Percentiles rank a stretch among this genome's conserved stretches.
Conservation (phyloP, 2,113 vertebrate species). For the Epinephelus lanceolatus region DNA sequence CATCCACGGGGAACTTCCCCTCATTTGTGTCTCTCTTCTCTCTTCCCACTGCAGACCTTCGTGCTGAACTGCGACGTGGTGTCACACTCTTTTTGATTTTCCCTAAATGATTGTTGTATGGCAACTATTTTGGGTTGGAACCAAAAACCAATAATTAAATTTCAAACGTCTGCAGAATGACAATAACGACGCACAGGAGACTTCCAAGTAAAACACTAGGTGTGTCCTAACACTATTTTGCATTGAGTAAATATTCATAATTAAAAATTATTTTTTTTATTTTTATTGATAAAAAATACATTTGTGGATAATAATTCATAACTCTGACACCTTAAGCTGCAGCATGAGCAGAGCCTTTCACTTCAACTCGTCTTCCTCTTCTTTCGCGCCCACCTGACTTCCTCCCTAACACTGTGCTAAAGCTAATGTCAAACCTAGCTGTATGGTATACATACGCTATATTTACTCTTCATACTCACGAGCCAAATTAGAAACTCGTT, state of each 20-base stretch:
- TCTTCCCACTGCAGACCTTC: slow-evolving; percentile 6
- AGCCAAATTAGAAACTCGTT: not conserved
- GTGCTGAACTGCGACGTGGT: not conserved
- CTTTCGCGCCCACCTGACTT: not conserved
- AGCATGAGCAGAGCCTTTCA: too few species aligned
- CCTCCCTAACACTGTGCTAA: not conserved
- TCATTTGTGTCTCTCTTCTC: slow-evolving; percentile 23
- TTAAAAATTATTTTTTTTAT: not conserved
- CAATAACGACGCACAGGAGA: not conserved
- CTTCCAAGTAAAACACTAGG: not conserved
- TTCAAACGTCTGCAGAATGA: slow-evolving; percentile 11
- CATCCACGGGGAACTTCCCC: slow-evolving; percentile 37
- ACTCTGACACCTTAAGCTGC: not conserved
- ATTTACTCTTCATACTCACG: not conserved
- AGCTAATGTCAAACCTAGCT: not conserved
- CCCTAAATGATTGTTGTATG: not conserved
- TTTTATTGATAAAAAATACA: not conserved
- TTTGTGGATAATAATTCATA: not conserved
- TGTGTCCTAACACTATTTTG: not conserved
- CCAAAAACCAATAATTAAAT: slow-evolving; percentile 18
- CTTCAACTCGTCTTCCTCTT: not conserved
- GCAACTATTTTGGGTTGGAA: slow-evolving; percentile 21
- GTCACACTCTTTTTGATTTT: not conserved
- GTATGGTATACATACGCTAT: too few species aligned
- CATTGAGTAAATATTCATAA: not conserved